phyloP scores from a whole-genome alignment of 2,888 invertebrate species.

The Drosophila meridionalis region DNA sequence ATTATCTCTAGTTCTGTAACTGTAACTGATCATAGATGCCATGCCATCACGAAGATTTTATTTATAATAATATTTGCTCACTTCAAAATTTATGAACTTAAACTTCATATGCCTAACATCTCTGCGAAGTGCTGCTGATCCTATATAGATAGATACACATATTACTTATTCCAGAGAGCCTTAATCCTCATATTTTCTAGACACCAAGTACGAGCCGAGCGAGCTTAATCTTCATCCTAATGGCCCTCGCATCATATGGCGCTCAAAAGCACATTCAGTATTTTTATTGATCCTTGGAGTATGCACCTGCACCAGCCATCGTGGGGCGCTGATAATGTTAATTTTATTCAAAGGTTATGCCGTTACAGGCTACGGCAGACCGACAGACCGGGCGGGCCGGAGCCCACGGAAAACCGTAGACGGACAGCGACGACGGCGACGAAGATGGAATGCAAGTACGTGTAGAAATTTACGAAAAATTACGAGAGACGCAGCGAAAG shows the following conservation, averaged over 20 bases:
- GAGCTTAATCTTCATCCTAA: slow-evolving; percentile 41
- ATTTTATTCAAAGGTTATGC: slow-evolving; percentile 81
- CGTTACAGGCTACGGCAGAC: slow-evolving; percentile 57
- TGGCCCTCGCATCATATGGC: slow-evolving; percentile 68
- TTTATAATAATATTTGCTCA: background rate
- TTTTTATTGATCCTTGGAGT: slow-evolving; percentile 70
- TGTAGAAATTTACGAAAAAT: slow-evolving; percentile 81
- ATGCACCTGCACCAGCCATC: slow-evolving; percentile 59
- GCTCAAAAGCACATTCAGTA: slow-evolving; percentile 60
- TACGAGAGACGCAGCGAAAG: slow-evolving; percentile 68
- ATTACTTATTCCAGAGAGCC: background rate
- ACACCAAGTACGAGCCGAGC: background rate
- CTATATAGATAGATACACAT: background rate
- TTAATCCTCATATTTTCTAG: slow-evolving; percentile 12
- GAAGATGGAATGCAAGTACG: slow-evolving; percentile 82
- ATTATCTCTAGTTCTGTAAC: background rate
- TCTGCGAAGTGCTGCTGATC: background rate
- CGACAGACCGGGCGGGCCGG: slow-evolving; percentile 27
- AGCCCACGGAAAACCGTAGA: slow-evolving; percentile 21
- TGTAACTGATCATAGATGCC: too few relatives aligned
- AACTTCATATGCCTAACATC: too few relatives aligned
- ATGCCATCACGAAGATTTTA: too few relatives aligned
- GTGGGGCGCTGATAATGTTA: slow-evolving; percentile 70
- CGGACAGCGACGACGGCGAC: slow-evolving; percentile 50
- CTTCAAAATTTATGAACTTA: background rate